phyloP scores from a whole-genome alignment of 2,797 vertebrate species.

The Dipus sagitta region DNA sequence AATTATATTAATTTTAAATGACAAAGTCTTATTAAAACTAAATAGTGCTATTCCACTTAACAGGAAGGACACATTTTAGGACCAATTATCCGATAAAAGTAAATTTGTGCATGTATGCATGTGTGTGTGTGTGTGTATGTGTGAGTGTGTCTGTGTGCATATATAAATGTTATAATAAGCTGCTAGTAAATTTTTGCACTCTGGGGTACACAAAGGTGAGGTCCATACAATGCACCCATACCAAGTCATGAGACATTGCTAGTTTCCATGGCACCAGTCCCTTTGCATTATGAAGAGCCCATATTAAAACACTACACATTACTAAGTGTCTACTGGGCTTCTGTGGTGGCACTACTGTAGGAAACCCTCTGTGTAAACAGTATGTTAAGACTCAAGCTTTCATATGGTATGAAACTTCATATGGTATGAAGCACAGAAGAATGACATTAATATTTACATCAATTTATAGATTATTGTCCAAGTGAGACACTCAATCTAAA shows the following conservation, averaged over 20 bases:
- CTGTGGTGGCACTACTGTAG: background rate
- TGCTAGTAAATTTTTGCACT: background rate
- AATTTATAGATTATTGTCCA: constrained; percentile 25
- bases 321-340: background rate
- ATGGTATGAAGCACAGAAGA: too few relatives aligned
- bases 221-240: background rate
- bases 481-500: constrained; percentile 17
- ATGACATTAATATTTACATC: background rate
- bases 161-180: background rate
- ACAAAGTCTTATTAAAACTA: constrained; percentile 21
- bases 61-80: constrained; percentile 24
- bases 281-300: background rate
- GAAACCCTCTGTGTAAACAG: background rate
- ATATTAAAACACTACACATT: background rate
- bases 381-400: background rate
- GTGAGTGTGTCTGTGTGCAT: background rate
- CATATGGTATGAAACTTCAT: background rate
- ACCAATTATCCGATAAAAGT: background rate
- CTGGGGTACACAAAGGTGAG: background rate
- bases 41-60: constrained; percentile 22
- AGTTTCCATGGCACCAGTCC: background rate
- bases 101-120: background rate
- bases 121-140: too few relatives aligned
- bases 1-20: constrained; percentile 52
- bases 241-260: background rate